Conservation (phyloP, 2,113 vertebrate species). For the Nansenia antarctica region DNA sequence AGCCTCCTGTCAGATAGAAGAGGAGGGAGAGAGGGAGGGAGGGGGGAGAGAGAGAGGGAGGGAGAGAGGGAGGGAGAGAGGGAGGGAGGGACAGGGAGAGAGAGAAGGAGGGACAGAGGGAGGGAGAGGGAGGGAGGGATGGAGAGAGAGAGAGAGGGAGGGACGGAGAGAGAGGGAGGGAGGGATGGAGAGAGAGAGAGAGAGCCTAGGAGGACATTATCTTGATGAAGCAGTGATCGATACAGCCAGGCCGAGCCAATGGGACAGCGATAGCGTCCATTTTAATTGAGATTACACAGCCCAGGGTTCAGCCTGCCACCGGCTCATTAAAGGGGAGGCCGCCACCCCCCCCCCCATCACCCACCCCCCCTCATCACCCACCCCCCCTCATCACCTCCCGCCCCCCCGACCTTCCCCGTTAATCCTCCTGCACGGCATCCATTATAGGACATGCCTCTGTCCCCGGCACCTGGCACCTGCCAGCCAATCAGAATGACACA, state of each 20-base stretch:
- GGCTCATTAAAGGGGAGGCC: constrained; percentile 52
- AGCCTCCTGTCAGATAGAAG: not conserved
- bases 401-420: constrained; percentile 33
- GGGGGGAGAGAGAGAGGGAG: not conserved
- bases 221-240: constrained; percentile 69
- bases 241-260: constrained; percentile 55
- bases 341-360: constrained; percentile 31
- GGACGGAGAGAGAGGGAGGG: constrained; percentile 18
- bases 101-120: constrained; percentile 34
- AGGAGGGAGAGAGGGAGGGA: too few relatives aligned
- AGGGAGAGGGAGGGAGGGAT: constrained; percentile 26
- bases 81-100: too few relatives aligned
- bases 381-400: too few relatives aligned
- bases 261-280: constrained; percentile 61
- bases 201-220: constrained; percentile 64
- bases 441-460: constrained; percentile 60
- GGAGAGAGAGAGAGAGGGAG: not conserved
- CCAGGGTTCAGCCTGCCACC: constrained; percentile 57
- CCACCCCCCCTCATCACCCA: too few relatives aligned
- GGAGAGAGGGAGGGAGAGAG: constrained; percentile 5
- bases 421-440: constrained; percentile 48
- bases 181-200: constrained; percentile 11
- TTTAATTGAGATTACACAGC: constrained; percentile 72
- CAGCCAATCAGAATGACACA: constrained; percentile 40
- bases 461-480: constrained; percentile 49